Base-by-base conservation (phyloP, 2,113 vertebrate genomes). In the Sinocyclocheilus rhinocerous region DNA sequence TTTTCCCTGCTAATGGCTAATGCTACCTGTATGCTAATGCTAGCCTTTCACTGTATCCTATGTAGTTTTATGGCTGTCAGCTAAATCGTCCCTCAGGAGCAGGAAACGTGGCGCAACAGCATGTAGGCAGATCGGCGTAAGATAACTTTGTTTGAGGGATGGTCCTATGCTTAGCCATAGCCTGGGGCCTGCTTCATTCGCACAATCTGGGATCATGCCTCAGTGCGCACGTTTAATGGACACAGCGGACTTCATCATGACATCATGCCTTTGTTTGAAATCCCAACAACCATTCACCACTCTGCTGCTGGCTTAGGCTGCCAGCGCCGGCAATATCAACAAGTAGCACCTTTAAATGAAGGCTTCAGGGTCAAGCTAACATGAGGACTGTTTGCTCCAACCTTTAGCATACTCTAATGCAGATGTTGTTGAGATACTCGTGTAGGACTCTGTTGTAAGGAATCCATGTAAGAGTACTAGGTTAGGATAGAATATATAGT, bases 221-320 rank as follows among this genome's bases (percentile, higher is more conserved):
- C 95, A 95, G 85, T 90, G 93, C 92, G 87, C 92, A 91, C 55
- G 67, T 78, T 96, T 94, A 96, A 96, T 96, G 92, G 94, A 86
- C 87, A 72, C 87, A 78, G 87, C 92, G 81, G 81, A 93, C 92
- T 94, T 93, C 91, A 91, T 91, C 93, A 95, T 96, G 95, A 96
- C 95, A 94, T 94, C 94, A 94, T 92, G 89, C 96, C 95, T 95
- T 93, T 91, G 90, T 85, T 92, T 91, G 89, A 96, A 96, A 97
- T 96, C 95, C 94, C 55, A 90, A 91, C 90, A 90, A 82, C 84
- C 93, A 94, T 92, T 92, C 95, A 91, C 90, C 89, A 79, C 81
- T 87, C 73, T 70, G 89, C 90, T 63, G 91, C 91, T 61, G 77
- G 90, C 88, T 92, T 91, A 91, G 76, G 63, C 33, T 70, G 9